A percentile compares a stretch with the other conserved stretches of the same genome.
These are phyloP conservation scores for Vanessa atalanta DNA, from an alignment of 1,140 invertebrate genomes.

Conservation along the genomic window DNA sequence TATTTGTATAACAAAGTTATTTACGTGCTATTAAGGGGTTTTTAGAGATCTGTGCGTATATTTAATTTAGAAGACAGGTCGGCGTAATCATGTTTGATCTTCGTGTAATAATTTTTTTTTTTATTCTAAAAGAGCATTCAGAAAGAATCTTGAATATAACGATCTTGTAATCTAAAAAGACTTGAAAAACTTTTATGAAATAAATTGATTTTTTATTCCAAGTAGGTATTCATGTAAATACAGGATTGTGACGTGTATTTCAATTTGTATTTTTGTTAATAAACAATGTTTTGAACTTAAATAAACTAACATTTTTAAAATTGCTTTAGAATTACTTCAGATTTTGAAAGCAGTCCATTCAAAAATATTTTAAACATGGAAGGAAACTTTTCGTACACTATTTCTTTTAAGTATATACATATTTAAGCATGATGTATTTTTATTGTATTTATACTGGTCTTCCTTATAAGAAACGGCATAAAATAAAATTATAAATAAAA, in stretches of 20 bases:
- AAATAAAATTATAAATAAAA: neutral
- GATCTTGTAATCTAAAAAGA: neutral
- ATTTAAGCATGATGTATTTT: no score
- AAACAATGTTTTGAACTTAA: no score
- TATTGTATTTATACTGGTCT: no score
- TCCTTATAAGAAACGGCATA: neutral
- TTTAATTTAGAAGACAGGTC: neutral
- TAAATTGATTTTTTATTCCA: constrained; percentile 7
- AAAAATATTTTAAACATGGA: no score
- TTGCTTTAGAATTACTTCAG: no score
- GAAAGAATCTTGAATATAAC: neutral
- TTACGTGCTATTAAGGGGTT: neutral
- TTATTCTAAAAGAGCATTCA: neutral
- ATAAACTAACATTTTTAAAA: no score
- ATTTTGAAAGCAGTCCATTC: no score
- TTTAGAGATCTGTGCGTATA: neutral
- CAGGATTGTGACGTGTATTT: no score
- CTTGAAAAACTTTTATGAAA: neutral
- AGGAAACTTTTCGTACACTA: no score
- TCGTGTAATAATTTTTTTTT: neutral
- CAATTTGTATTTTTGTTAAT: no score
- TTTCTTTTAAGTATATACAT: no score
- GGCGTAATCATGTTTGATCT: constrained; percentile 3
- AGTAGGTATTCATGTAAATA: neutral
- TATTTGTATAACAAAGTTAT: constrained; percentile 12